Conservation (phyloP, 2,113 vertebrate genomes). For the Myotis yumanensis region DNA sequence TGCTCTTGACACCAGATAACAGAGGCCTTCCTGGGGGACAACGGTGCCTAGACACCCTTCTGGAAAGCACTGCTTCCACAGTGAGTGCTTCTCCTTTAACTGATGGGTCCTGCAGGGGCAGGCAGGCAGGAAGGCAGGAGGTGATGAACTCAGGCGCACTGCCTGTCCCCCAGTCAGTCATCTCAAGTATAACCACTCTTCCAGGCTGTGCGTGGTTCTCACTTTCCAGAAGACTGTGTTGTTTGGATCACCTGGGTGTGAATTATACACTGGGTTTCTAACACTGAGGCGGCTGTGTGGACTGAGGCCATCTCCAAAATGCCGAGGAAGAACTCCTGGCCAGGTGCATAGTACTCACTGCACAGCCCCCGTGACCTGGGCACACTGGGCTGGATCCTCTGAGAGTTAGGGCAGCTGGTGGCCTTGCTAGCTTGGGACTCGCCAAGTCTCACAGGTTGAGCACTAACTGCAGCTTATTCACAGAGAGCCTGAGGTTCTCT, state of each 20-base stretch:
- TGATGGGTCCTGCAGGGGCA: neutral
- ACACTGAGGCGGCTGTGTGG: neutral
- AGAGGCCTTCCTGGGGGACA: neutral
- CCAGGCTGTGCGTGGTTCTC: neutral
- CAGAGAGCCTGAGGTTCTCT: neutral
- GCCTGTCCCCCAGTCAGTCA: neutral
- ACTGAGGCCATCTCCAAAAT: neutral
- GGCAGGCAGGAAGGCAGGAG: neutral
- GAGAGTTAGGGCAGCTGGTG: neutral
- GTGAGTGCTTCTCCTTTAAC: neutral
- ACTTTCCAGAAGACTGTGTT: neutral
- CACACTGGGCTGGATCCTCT: neutral
- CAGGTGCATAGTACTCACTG: neutral
- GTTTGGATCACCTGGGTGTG: neutral
- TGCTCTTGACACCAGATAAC: neutral
- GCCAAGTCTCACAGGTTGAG: neutral
- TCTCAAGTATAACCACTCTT: neutral
- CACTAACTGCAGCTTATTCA: neutral
- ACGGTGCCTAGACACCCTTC: fast-evolving
- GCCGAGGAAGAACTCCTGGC: too few relatives aligned
- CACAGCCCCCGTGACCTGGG: neutral
- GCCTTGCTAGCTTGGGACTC: neutral
- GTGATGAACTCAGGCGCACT: fast-evolving
- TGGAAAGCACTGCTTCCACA: neutral
- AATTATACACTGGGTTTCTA: neutral